Base-by-base conservation (phyloP, 2,888 invertebrate genomes). In the Meteorus colon region DNA sequence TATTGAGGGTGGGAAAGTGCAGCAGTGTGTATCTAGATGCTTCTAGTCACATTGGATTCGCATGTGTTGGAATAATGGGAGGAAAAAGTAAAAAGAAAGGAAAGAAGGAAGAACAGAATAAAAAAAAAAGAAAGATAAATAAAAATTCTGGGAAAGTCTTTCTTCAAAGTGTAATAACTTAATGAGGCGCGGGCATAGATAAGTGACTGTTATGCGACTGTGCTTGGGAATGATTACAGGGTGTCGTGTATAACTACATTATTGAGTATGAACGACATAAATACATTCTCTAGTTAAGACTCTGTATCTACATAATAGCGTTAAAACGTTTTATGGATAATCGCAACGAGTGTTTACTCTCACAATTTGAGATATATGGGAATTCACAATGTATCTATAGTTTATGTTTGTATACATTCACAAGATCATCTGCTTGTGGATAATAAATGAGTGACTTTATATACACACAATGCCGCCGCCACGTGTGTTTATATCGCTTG, bases 261-360 rank as follows among this genome's bases (percentile, higher is more conserved):
- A 31, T 55, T 59, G 63, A 72, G 51, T 55, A 55, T 69, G 76
- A 76, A 67, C 76, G 76, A 76, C 67, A 76, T 76, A 72, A 41
- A 41, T 68, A 72, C 31, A 41, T 55, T 63, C 45, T 60, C 27
- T 37, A 19, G 37, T 60, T 37, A 37, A 55, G 34, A 59, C 71
- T 55, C 65, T 31, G 45, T 41, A 63, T 66, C 51, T 69, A 60
- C 24, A 41, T 74, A 69, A 75, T 75, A 75, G 60, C 34, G 67
- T 67, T 73, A 73, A 73, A 73, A 66, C 60, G 72, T 67, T 72
- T 55, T n/a, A 72, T 55, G 66, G 31, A 51, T 69, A 63, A 79
- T 81, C 80, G 80, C 79, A 77, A 77, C 78, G 79, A 76, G 74
- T 81, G 79, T 81, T 82, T 80, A 82, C 79, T 80, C 82, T 79